These are phyloP conservation scores for Epistrophe grossulariae DNA, from an alignment of 2,888 invertebrate genomes.

Conservation along the genomic window DNA sequence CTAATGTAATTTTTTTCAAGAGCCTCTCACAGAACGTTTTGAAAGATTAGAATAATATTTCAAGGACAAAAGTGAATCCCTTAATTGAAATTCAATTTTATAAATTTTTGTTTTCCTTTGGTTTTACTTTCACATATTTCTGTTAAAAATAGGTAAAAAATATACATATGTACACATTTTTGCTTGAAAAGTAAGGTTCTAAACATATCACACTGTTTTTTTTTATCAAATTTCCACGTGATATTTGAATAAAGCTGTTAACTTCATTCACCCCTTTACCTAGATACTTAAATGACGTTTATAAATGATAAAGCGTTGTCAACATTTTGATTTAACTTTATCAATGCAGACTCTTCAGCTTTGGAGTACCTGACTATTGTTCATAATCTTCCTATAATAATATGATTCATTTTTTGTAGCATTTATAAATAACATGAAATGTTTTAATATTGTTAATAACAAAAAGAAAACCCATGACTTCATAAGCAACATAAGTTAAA, in stretches of 20 bases:
- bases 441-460: background rate
- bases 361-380: background rate
- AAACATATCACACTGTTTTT: slow-evolving; percentile 8
- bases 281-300: slow-evolving; percentile 19
- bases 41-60: background rate
- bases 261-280: slow-evolving; percentile 12
- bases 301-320: slow-evolving; percentile 15
- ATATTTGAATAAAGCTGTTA: background rate
- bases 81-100: background rate
- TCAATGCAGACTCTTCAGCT: slow-evolving; percentile 8
- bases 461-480: no score
- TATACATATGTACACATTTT: no score
- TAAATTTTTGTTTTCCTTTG: background rate
- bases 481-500: no score
- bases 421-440: background rate
- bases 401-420: background rate
- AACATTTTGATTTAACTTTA: slow-evolving; percentile 5
- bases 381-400: slow-evolving; percentile 18
- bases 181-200: background rate
- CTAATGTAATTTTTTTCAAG: background rate
- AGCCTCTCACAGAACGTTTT: background rate
- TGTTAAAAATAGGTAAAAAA: no score
- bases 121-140: background rate
- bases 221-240: slow-evolving; percentile 7
- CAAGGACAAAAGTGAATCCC: background rate